Evolutionary conservation across 2,797 vertebrate species (phyloP).

Genomic region (Urosaurus nigricauda): DNA sequence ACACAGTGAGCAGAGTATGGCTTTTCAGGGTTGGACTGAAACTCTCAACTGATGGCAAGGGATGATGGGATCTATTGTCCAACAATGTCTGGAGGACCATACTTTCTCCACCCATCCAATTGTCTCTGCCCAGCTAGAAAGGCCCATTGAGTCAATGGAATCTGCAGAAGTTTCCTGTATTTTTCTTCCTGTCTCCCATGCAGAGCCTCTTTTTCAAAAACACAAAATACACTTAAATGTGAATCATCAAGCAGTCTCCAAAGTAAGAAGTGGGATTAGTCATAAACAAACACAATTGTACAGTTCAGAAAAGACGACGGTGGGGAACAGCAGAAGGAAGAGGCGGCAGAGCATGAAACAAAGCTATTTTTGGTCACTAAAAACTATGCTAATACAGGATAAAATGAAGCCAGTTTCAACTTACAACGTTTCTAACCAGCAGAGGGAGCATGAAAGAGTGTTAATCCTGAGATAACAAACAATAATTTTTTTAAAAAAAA

Average conservation of each 20-base stretch:
- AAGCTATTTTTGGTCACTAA: constrained; percentile 65
- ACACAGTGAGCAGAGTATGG: no score
- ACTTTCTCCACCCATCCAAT: no score
- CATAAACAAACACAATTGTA: constrained; percentile 57
- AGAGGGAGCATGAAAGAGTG: constrained; percentile 71
- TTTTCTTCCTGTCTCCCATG: constrained; percentile 37
- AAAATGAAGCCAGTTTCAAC: constrained; percentile 34
- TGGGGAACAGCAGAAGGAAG: constrained; percentile 42
- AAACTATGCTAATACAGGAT: constrained; percentile 48
- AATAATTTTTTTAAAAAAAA: constrained; percentile 31
- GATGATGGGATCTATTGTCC: no score
- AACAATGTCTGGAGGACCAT: no score
- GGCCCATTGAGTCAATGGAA: no score
- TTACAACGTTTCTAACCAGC: constrained; percentile 58
- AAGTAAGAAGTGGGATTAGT: constrained; percentile 48
- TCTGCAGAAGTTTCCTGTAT: not conserved
- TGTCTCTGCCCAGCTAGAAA: no score
- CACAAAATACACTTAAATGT: constrained; percentile 6
- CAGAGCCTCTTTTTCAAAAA: constrained; percentile 27
- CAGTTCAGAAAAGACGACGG: constrained; percentile 58
- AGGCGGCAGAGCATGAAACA: constrained; percentile 41
- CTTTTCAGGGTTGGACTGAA: no score
- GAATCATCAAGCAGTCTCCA: constrained; percentile 48
- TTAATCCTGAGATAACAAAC: constrained; percentile 19
- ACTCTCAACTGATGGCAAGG: no score